Evolutionary conservation across 2,797 vertebrate genomes (phyloP), one percentile per base, ranked within the genome.

Genomic region (Sebastes minor): DNA sequence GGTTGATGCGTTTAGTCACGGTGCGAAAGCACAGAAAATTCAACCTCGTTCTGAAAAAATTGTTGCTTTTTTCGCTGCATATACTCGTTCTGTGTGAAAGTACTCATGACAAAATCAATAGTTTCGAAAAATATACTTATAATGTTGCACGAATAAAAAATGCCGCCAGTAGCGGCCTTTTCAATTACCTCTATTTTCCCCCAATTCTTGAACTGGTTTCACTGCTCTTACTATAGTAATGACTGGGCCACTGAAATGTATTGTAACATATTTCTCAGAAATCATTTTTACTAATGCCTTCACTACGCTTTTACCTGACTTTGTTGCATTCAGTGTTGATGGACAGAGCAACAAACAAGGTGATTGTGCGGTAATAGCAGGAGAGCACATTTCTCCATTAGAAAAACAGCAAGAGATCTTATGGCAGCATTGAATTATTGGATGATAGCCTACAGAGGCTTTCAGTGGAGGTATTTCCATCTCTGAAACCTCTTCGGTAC

Each of bases 291-390:
- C 10, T 52, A 61, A 32, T 27, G 20, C 46, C 13, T 49, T 80
- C 18, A 60, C 28, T 73, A 52, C 28, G 23, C 42, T 18, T 49
- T 49, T 59, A 73, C 60, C 14, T 70, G 32, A 56, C 68, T 72
- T 42, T 64, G 64, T 74, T 63, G 28, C n/a, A 38, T 74, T 72
- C 35, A 6, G 6, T 20, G n/a, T 35, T 20, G 52, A 49, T 56
- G 64, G 66, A 74, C 70, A 32, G 63, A 71, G 69, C 33, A 71
- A 76, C 73, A 83, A 80, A 85, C 64, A 83, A 28, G 20, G 28
- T 68, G 33, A 82, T 66, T 78, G 77, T 81, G 65, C 46, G 23
- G 68, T 33, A 57, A 75, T 52, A 70, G 64, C 66, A 56, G 70
- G 55, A 73, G 59, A 74, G 25, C 35, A 56, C n/a, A 2, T 42